A percentile compares a stretch with the other conserved stretches of the same genome.
phyloP scores from a whole-genome alignment of 2,113 vertebrate species.

The Peromyscus leucopus region DNA sequence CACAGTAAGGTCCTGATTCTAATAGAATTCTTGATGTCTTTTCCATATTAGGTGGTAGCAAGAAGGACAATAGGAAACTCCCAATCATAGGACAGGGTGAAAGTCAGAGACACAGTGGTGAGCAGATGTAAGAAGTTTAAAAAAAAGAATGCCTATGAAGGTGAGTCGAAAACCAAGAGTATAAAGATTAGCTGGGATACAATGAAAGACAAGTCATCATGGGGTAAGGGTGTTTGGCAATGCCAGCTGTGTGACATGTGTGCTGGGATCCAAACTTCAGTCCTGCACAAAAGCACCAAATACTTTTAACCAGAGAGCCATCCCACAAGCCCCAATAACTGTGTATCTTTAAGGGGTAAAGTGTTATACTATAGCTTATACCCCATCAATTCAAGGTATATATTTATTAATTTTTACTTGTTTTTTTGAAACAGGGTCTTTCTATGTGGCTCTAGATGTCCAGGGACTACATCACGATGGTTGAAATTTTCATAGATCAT shows the following conservation, averaged over 20 bases:
- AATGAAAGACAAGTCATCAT: not conserved
- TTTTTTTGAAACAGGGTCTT: not conserved
- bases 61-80: not conserved
- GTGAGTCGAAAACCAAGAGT: not conserved
- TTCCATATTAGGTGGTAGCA: not conserved
- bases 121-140: not conserved
- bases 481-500: not conserved
- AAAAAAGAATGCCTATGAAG: not conserved
- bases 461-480: not conserved
- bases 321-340: not conserved
- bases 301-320: not conserved
- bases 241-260: not conserved
- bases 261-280: not conserved
- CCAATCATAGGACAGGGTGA: not conserved
- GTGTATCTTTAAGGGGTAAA: not conserved
- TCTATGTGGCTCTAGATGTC: not conserved
- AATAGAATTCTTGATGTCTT: not conserved
- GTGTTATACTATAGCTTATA: not conserved
- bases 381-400: not conserved
- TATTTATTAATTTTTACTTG: not conserved
- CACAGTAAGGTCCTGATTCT: not conserved
- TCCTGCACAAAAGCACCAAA: not conserved
- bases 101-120: not conserved
- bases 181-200: not conserved
- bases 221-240: not conserved